phyloP scores from a whole-genome alignment of 2,797 vertebrate genomes.

The Botia kubotai region DNA sequence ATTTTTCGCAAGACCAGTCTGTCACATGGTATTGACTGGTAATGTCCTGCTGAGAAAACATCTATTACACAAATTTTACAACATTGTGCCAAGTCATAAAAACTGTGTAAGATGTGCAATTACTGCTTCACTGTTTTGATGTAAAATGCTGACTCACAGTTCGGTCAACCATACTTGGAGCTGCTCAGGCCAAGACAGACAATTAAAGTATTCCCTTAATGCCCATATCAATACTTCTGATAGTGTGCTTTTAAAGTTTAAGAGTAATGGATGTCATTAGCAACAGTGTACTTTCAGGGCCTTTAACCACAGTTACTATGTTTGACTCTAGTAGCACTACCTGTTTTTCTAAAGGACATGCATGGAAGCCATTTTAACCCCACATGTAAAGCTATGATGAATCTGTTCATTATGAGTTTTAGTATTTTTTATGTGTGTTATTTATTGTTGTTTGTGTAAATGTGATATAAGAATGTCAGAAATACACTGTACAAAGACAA shows the following conservation, averaged over 20 bases:
- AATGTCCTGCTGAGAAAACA: conserved; percentile 24
- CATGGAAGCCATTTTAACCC: conserved; percentile 38
- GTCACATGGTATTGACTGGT: conserved; percentile 1
- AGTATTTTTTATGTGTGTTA: neutral
- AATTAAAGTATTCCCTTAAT: conserved; percentile 53
- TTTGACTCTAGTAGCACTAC: conserved; percentile 24
- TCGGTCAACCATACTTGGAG: neutral
- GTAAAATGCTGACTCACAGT: conserved; percentile 32
- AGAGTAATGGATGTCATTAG: conserved; percentile 58
- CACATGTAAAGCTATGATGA: conserved; percentile 15
- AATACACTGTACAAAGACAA: neutral
- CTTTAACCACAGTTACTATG: conserved; percentile 18
- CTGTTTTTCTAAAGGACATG: conserved; percentile 38
- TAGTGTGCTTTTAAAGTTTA: conserved; percentile 48
- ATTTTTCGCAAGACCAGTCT: neutral
- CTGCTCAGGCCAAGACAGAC: conserved; percentile 10
- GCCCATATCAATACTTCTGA: conserved; percentile 46
- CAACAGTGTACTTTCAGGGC: conserved; percentile 29
- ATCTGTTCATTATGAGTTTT: no score
- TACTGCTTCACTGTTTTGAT: conserved; percentile 15
- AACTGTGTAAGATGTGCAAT: conserved; percentile 16
- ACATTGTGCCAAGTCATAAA: conserved; percentile 33
- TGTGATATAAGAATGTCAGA: neutral
- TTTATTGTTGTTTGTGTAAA: neutral
- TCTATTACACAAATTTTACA: conserved; percentile 12